A percentile compares a stretch with the other conserved stretches of the same genome.
These are phyloP conservation scores for Vespertilio murinus DNA, from an alignment of 2,797 vertebrate genomes.

Conservation along the genomic window DNA sequence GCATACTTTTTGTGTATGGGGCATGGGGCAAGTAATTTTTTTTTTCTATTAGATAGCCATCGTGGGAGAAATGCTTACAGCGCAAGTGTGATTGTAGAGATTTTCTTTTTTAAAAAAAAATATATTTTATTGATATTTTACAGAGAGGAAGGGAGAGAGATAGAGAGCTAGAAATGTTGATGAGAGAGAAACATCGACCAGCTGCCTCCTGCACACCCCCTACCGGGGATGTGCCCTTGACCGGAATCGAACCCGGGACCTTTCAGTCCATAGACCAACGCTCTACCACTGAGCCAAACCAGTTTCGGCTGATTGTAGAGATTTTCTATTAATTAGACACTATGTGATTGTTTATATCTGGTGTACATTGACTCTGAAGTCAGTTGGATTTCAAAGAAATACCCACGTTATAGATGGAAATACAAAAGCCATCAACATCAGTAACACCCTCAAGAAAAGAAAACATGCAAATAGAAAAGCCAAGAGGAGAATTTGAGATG, in stretches of 20 bases:
- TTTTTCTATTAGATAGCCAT: not conserved
- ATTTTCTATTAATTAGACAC: fast-evolving
- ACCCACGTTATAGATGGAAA: not conserved
- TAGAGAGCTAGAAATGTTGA: too few relatives aligned
- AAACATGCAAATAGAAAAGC: not conserved
- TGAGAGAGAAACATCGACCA: too few relatives aligned
- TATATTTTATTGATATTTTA: too few relatives aligned
- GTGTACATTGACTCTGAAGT: too few relatives aligned
- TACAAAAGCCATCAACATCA: not conserved
- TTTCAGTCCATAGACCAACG: too few relatives aligned
- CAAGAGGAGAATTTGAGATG: not conserved
- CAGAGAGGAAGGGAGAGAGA: too few relatives aligned
- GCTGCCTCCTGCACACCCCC: too few relatives aligned
- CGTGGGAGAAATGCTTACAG: fast-evolving
- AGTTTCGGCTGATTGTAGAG: not conserved
- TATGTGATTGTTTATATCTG: not conserved
- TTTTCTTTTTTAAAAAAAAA: too few relatives aligned
- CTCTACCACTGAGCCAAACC: too few relatives aligned
- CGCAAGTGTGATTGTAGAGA: not conserved
- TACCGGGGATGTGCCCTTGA: too few relatives aligned
- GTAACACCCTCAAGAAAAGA: not conserved
- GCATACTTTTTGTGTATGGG: fast-evolving
- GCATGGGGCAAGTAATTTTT: too few relatives aligned
- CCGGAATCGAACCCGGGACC: too few relatives aligned
- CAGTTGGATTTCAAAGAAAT: not conserved